Percentiles rank a stretch among this genome's conserved stretches.
Conservation (phyloP, 2,797 vertebrate species). For the Mormyrus hasselquistii region DNA sequence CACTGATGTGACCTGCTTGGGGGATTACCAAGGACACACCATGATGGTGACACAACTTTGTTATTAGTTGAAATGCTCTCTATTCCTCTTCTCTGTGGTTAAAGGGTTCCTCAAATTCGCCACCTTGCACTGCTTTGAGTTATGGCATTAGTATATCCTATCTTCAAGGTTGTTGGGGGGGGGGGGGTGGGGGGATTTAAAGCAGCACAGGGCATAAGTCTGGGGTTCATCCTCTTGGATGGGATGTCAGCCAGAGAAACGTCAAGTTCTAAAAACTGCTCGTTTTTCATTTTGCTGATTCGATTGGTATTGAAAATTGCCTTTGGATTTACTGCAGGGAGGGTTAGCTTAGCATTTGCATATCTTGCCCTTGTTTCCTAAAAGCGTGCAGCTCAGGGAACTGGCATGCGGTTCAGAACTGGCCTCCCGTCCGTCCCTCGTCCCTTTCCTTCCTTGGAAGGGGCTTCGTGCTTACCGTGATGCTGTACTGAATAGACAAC, state of each 20-base stretch:
- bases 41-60: not conserved
- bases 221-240: not conserved
- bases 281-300: not conserved
- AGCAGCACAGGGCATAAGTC: not conserved
- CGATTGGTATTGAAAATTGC: not conserved
- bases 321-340: not conserved
- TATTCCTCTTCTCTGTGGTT: not conserved
- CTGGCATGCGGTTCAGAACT: not conserved
- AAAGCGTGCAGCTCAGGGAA: not conserved
- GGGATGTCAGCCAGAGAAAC: not conserved
- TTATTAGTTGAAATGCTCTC: not conserved
- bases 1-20: constrained; percentile 4
- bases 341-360: not conserved
- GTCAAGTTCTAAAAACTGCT: not conserved
- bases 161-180: not conserved
- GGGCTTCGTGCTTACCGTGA: not conserved
- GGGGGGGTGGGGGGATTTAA: not conserved
- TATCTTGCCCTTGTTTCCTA: not conserved
- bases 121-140: not conserved
- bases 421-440: not conserved
- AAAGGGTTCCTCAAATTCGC: not conserved
- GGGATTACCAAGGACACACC: not conserved
- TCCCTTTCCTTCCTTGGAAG: not conserved
- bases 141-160: not conserved
- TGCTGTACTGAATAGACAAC: not conserved